Evolutionary conservation across 2,113 vertebrate species (phyloP), one percentile per base, ranked within the genome.

Genomic region (Capreolus pygargus): DNA sequence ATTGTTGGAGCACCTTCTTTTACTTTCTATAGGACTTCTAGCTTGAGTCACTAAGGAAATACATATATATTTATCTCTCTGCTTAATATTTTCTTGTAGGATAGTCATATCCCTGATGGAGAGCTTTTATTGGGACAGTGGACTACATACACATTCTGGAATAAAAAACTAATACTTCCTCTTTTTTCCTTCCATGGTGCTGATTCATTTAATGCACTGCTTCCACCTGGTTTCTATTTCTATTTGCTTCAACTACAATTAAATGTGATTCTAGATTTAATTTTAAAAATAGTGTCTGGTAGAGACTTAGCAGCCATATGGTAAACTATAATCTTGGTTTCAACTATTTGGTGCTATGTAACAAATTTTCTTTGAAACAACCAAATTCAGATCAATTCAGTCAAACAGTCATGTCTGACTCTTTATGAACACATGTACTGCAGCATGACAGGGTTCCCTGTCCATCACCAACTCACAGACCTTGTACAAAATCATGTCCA

Each of bases 121-220:
- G 36, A 43, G 25, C 13, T 86, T 88, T 91, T 67, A 76, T 28
- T 47, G 16, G 1, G 14, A 86, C 76, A 78, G 2, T 39, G 2
- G 15, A 89, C 47, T 21, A 1, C n/a, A 11, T 21, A n/a, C 0
- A 13, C 5, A 5, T 60, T 58, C 45, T 5, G 6, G 8, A 1
- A 43, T 39, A 5, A 83, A 85, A 95, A 54, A 14, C 6, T 0
- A 64, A 28, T 2, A 14, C 9, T 54, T 70, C 28, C 21, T 87
- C 11, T 27, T 74, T 93, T 27, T 10, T 6, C 6, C 19, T 13
- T 50, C 7, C 43, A 11, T 10, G 12, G 2, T 36, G n/a, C 5
- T 52, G 23, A 54, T n/a, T 50, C 50, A 60, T 76, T 86, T 36
- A 11, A 36, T 39, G 1, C 0, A 61, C 21, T 86, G 13, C 1